Conservation (phyloP, 2,797 vertebrate species). For the Microhierax caerulescens region DNA sequence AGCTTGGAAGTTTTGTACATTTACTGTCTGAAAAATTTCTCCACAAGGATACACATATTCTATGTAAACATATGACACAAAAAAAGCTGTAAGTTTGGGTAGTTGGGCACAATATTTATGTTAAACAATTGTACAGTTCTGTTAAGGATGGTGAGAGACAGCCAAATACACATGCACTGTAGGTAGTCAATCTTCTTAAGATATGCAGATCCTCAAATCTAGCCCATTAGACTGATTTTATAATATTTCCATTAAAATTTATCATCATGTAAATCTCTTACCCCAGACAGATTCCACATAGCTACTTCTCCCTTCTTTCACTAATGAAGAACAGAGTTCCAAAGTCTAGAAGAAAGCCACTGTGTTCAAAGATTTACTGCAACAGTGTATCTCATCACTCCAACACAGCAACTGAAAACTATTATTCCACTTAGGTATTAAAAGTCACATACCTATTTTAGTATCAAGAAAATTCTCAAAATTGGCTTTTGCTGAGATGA, state of each 20-base stretch:
- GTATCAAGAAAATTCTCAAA: slow-evolving; percentile 87
- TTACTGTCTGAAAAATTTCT: background rate
- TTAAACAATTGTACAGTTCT: background rate
- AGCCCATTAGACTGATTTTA: background rate
- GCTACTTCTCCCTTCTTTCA: background rate
- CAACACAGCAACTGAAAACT: background rate
- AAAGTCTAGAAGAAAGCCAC: background rate
- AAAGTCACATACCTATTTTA: slow-evolving; percentile 84
- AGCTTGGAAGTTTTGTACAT: background rate
- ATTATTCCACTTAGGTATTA: background rate
- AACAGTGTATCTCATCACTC: background rate
- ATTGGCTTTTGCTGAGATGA: slow-evolving; percentile 81
- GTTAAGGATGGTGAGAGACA: background rate
- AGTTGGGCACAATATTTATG: background rate
- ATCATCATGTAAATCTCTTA: background rate
- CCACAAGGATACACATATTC: background rate
- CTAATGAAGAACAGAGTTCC: background rate
- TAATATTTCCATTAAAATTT: background rate
- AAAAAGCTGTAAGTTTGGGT: background rate
- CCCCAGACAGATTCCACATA: background rate
- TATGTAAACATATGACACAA: background rate
- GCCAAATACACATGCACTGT: background rate
- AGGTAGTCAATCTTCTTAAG: background rate
- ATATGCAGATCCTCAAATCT: background rate
- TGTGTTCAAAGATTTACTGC: background rate